A percentile compares a stretch with the other conserved stretches of the same genome.
Conservation (phyloP, 2,113 vertebrate genomes). For the Zapus hudsonius region DNA sequence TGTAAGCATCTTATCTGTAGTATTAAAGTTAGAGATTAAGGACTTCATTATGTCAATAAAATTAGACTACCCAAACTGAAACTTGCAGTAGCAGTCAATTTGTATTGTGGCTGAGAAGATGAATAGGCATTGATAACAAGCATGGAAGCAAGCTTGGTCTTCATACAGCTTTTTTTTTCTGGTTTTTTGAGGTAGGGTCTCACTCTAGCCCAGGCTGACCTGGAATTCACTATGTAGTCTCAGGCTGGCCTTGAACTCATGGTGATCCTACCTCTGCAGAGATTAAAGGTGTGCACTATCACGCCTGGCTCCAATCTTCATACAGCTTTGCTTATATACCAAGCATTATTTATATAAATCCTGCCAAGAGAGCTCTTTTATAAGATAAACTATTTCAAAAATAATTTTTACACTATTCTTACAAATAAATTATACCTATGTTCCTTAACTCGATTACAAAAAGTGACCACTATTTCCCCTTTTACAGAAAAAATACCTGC, state of each 20-base stretch:
- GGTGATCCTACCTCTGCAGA: too few relatives aligned
- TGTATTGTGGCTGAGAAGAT: background rate
- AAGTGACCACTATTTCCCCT: background rate
- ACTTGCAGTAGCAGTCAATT: background rate
- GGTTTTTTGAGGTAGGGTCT: too few relatives aligned
- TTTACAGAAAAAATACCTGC: background rate
- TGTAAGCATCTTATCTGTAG: background rate
- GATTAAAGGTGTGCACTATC: too few relatives aligned
- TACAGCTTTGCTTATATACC: background rate
- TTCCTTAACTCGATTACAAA: background rate
- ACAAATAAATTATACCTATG: background rate
- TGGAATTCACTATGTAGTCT: too few relatives aligned
- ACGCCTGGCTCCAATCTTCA: too few relatives aligned
- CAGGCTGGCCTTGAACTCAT: too few relatives aligned
- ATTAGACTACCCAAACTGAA: too few relatives aligned
- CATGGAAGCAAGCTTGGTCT: background rate
- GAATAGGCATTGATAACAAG: background rate
- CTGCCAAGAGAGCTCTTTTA: background rate
- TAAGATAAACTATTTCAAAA: background rate
- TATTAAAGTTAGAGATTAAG: background rate
- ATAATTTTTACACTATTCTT: background rate
- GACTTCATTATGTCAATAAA: background rate
- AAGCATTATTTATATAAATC: background rate
- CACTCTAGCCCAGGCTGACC: too few relatives aligned
- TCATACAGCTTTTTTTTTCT: too few relatives aligned